Evolutionary conservation across 1,140 invertebrate genomes (phyloP), one percentile per base, ranked within the genome.

Genomic region (Platyscapa corneri): DNA sequence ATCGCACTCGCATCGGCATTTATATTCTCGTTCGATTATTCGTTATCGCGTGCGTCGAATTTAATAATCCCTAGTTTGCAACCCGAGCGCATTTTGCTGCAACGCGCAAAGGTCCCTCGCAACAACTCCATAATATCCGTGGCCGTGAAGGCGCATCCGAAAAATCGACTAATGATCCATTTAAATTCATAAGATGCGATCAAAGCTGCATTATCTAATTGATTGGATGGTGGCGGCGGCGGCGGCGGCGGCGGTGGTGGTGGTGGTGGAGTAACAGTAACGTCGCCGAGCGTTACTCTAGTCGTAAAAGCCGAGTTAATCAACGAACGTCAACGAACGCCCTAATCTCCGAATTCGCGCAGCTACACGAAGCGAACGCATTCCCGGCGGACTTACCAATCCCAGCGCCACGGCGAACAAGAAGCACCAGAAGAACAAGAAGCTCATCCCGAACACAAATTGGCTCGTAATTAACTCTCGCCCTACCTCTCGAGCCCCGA

Each of bases 381-480:
- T 37, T 70, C 67, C 18, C 34, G 20, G 6, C 16, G 34, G 34
- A 70, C 34, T 70, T 70, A 32, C 30, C 67, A 70, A 70, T 70
- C 34, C 16, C 18, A 18, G 34, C 2, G 65, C 65, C 10, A 70
- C 30, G 14, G 16, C 65, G 16, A 72, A 16, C 37, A 64, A 74
- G 64, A 80, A 80, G 30, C 18, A 65, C 37, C 34, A n/a, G 14
- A 30, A 74, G 39, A 74, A 74, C 37, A 74, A 42, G 39, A 74
- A 74, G 23, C 37, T 74, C 39, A 77, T 49, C 75, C 75, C 64
- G 65, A 78, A 27, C 56, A 56, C 67, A 75, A 81, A 86, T 82
- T 60, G 64, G 37, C 39, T 67, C 56, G 14, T 49, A 72, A 84
- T 81, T 81, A 53, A 72, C 56, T 34, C n/a, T 46, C 49, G 37